Evolutionary conservation across 2,888 invertebrate species (phyloP), one percentile per base, ranked within the genome.

Genomic region (Cerastoderma edule): DNA sequence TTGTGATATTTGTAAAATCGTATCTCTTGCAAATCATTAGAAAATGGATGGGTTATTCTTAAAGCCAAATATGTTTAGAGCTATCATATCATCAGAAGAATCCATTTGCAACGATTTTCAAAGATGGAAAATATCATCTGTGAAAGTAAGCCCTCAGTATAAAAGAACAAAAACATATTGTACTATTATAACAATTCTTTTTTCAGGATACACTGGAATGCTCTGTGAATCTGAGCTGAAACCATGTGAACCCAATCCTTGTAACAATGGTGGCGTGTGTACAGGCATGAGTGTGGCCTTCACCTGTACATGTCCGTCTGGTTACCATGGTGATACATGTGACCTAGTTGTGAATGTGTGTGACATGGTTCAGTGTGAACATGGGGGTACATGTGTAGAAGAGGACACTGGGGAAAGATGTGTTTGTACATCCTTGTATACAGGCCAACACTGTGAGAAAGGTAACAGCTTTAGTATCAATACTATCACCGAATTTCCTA

Each of bases 371-470:
- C 72, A 81, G 1, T 90, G 90, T 83, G 66, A 83, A 54, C 89
- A 90, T 84, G 88, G 87, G 4, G 89, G 85, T 22, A 83, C 82
- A n/a, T 90, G 89, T 83, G 35, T 79, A 3, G 80, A 80, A 63
- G 77, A 72, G 6, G 78, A 83, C 64, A 72, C 68, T 46, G 63
- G 67, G 3, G 48, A 70, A 30, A 53, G 67, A 4, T 90, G 90
- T 77, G 54, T 73, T 4, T 90, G 90, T 78, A 64, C 83, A 1
- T 80, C 86, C n/a, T 28, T 64, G 28, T 89, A 75, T 76, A 78
- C 82, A 27, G 89, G 89, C n/a, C 68, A 68, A n/a, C 76, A 85
- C 60, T 90, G 90, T 84, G 88, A 86, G 33, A 90, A 90, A 85
- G 83, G 90, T 89, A 68, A 64, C 72, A 74, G 24, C 16, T 22